These are phyloP conservation scores for Notothenia coriiceps DNA, from an alignment of 2,113 vertebrate genomes.

Conservation along the genomic window DNA sequence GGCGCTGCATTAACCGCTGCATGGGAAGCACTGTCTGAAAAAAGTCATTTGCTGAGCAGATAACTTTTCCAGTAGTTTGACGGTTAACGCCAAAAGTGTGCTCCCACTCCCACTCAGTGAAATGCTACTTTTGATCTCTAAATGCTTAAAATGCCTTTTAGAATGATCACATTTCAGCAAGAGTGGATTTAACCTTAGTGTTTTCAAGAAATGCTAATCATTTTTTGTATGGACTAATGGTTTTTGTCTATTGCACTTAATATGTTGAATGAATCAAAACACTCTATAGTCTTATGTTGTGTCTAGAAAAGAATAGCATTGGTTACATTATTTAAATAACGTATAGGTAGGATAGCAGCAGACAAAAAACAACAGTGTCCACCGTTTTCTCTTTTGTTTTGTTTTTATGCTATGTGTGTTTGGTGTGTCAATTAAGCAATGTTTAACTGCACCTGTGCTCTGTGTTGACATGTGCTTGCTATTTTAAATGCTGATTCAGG, in stretches of 20 bases:
- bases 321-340: constrained; percentile 26
- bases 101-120: constrained; percentile 27
- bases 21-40: constrained; percentile 67
- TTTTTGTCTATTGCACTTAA: constrained; percentile 4
- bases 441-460: constrained; percentile 44
- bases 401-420: constrained; percentile 36
- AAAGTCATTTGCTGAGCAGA: constrained; percentile 63
- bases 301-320: constrained; percentile 3
- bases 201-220: constrained; percentile 20
- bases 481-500: constrained; percentile 57
- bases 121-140: constrained; percentile 38
- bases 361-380: constrained; percentile 19
- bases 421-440: neutral
- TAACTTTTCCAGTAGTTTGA: constrained; percentile 60
- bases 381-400: constrained; percentile 36
- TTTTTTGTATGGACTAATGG: constrained; percentile 24
- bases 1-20: constrained; percentile 66
- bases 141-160: constrained; percentile 42
- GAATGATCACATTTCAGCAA: constrained; percentile 17
- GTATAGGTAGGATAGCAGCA: constrained; percentile 42
- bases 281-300: constrained; percentile 2
- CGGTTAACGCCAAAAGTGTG: constrained; percentile 36
- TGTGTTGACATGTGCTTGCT: constrained; percentile 64
- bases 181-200: constrained; percentile 46
- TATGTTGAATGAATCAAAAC: constrained; percentile 1